Conservation (phyloP, 2,113 vertebrate genomes). For the Pristiophorus japonicus region DNA sequence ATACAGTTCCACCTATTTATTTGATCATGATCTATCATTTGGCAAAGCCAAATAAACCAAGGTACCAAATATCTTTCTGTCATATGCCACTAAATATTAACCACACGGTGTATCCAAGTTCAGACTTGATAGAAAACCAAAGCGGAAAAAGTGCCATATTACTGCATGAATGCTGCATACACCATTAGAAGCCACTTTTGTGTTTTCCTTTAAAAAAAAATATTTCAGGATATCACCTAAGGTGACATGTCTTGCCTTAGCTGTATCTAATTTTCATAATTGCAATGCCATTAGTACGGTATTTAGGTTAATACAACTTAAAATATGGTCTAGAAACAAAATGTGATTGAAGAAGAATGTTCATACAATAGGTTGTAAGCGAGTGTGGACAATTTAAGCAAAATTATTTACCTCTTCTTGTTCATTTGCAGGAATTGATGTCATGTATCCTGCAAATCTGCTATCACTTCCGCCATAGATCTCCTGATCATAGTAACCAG, state of each 20-base stretch:
- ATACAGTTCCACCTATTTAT: neutral
- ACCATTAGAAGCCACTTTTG: neutral
- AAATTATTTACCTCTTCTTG: constrained; percentile 82
- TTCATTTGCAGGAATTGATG: constrained; percentile 94
- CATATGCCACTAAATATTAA: neutral
- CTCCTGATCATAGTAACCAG: constrained; percentile 92
- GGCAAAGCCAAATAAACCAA: neutral
- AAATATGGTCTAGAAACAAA: too few species aligned
- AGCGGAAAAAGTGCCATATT: neutral
- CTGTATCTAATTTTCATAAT: neutral
- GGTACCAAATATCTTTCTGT: neutral
- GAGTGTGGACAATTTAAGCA: neutral
- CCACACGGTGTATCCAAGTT: neutral
- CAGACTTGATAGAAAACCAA: neutral
- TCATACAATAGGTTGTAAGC: neutral
- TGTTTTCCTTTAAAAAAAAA: neutral
- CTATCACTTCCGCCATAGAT: constrained; percentile 96
- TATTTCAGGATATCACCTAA: neutral
- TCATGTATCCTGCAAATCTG: constrained; percentile 93
- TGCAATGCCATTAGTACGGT: neutral
- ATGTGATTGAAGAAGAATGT: too few species aligned
- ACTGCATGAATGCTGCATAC: neutral
- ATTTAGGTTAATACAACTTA: neutral
- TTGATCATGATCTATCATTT: neutral
- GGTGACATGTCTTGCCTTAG: neutral